These are phyloP conservation scores for Syrmaticus mikado DNA, from an alignment of 2,113 vertebrate genomes.

Conservation along the genomic window DNA sequence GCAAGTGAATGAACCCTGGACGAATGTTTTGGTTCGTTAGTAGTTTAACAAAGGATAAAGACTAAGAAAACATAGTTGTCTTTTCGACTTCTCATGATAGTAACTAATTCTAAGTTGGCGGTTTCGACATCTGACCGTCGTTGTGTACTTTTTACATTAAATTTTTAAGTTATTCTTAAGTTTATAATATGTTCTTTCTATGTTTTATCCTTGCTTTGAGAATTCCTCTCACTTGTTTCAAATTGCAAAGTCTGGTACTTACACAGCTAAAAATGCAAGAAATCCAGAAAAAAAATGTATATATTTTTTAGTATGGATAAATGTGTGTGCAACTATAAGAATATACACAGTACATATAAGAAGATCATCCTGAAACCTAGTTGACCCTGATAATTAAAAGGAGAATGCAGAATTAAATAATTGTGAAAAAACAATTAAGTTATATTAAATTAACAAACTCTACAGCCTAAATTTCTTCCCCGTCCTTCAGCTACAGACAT, in stretches of 20 bases:
- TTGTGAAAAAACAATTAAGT: background rate
- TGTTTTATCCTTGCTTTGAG: background rate
- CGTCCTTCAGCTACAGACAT: background rate
- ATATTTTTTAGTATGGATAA: background rate
- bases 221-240: background rate
- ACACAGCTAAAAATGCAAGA: background rate
- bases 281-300: background rate
- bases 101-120: too few species aligned
- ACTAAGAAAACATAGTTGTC: too few species aligned
- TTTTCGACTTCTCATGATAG: too few species aligned
- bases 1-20: too few species aligned
- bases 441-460: background rate
- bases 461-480: rapidly evolving
- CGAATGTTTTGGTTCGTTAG: too few species aligned
- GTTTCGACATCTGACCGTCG: too few species aligned
- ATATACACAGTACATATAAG: background rate
- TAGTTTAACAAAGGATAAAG: too few species aligned
- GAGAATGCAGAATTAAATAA: background rate
- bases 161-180: background rate
- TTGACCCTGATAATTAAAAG: background rate
- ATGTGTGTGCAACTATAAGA: background rate
- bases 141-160: too few species aligned
- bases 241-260: background rate
- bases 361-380: background rate
- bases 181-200: background rate